Evolutionary conservation across 2,888 invertebrate species (phyloP), one percentile per base, ranked within the genome.

Genomic region (Schizotus pectinicornis): DNA sequence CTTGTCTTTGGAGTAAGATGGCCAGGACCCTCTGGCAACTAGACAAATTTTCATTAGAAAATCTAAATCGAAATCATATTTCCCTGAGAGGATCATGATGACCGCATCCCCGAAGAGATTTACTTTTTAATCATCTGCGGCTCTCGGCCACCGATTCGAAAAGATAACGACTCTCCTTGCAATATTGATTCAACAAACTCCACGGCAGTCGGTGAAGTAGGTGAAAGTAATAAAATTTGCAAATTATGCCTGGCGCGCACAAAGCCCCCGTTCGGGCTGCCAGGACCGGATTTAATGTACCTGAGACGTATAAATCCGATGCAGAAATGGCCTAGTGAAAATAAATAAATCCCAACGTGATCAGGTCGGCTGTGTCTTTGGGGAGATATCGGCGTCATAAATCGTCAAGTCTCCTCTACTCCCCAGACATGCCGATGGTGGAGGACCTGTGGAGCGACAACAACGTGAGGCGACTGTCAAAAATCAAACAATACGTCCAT

Each of bases 341-440:
- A 68, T 68, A 68, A 67, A 67, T 70, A 68, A 67, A 68, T 67
- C 63, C 63, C 62, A 45, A 57, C 60, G 62, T 68, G 68, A 68
- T 67, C 66, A 65, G 61, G 62, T 57, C 59, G 43, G 36, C 13
- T 55, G 41, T 46, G 58, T 66, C 67, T 65, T 64, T 33, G 30
- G 65, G 63, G 67, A 68, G 55, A 53, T 59, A 61, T 55, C 56
- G 45, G 54, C 56, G 64, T 66, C 67, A 67, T 67, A 69, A 67
- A 69, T 67, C 65, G 61, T 51, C 39, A 59, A 59, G 58, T 62
- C 62, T 57, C 58, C 42, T 47, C 33, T 41, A 38, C 39, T 55
- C 36, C 22, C 37, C 33, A 52, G 30, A 22, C 22, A 22, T 22
- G 43, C 45, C 41, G 53, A 54, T 53, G 57, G 43, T 55, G 43